These are phyloP conservation scores for Psettodes erumei DNA, from an alignment of 2,113 vertebrate species.

Conservation along the genomic window DNA sequence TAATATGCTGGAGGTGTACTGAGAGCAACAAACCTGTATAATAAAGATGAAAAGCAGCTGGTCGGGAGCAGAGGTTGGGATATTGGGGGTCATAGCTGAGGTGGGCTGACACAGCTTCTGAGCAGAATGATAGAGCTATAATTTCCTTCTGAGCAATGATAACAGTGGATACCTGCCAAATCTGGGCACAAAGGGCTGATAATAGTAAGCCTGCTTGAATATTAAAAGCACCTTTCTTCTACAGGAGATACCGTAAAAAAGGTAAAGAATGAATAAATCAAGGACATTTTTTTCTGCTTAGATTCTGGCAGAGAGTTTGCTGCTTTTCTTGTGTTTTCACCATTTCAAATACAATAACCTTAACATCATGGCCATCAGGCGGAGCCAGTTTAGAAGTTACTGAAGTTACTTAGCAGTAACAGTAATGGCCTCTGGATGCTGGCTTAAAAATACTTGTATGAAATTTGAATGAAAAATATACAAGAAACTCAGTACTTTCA, in stretches of 20 bases:
- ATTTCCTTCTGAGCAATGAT: slow-evolving; percentile 73
- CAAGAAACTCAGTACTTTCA: neutral
- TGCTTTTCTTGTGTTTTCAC: neutral
- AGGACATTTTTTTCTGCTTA: slow-evolving; percentile 6
- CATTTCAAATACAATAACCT: neutral
- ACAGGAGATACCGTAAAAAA: slow-evolving; percentile 40
- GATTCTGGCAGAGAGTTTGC: slow-evolving; percentile 9
- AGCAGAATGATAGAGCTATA: slow-evolving; percentile 74
- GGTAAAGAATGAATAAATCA: slow-evolving; percentile 25
- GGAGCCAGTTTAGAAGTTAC: neutral
- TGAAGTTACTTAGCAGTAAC: neutral
- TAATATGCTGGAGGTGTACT: slow-evolving; percentile 23
- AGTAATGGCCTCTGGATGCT: neutral
- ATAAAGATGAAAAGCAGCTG: slow-evolving; percentile 30
- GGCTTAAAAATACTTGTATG: neutral
- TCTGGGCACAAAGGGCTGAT: slow-evolving; percentile 56
- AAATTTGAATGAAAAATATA: neutral
- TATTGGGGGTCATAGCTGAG: slow-evolving; percentile 29
- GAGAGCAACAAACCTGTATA: slow-evolving; percentile 11
- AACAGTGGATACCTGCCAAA: slow-evolving; percentile 69
- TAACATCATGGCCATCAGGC: neutral
- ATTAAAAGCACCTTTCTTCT: slow-evolving; percentile 62
- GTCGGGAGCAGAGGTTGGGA: slow-evolving; percentile 20
- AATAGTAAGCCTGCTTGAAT: slow-evolving; percentile 66
- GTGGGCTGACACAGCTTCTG: slow-evolving; percentile 64